Percentiles rank a stretch among this genome's conserved stretches.
Evolutionary conservation across 2,113 vertebrate genomes (phyloP).

Genomic region (Clarias magur): DNA sequence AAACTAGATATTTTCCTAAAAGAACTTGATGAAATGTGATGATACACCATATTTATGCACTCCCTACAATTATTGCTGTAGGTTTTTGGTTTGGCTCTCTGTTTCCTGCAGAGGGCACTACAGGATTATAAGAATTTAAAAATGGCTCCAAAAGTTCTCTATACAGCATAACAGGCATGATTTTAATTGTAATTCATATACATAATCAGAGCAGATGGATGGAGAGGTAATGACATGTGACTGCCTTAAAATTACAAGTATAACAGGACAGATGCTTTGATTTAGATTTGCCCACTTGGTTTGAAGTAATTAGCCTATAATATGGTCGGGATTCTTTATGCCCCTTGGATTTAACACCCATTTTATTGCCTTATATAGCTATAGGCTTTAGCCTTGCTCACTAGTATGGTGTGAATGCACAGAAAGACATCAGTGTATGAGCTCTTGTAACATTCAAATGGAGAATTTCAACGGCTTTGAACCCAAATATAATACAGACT

Average conservation of each 20-base stretch:
- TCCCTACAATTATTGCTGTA: not conserved
- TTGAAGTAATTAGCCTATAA: slow-evolving; percentile 19
- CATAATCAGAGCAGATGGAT: slow-evolving; percentile 22
- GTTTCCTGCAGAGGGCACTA: slow-evolving; percentile 31
- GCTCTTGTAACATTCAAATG: not conserved
- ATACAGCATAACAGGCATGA: not conserved
- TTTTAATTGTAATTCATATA: slow-evolving; percentile 18
- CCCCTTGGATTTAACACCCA: not conserved
- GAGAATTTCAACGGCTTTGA: not conserved
- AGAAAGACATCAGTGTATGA: not conserved
- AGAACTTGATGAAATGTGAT: not conserved
- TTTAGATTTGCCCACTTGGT: slow-evolving; percentile 6
- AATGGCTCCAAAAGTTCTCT: not conserved
- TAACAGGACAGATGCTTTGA: not conserved
- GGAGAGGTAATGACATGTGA: slow-evolving; percentile 8
- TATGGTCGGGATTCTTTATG: slow-evolving; percentile 3
- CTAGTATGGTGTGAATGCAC: not conserved
- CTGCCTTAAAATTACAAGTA: not conserved
- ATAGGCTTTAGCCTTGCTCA: not conserved
- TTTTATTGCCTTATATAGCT: slow-evolving; percentile 4
- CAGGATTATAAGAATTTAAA: not conserved
- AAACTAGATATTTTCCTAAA: not conserved
- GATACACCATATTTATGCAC: not conserved
- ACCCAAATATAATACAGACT: not conserved
- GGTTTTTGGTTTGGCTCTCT: not conserved